A percentile compares a stretch with the other conserved stretches of the same genome.
phyloP scores from a whole-genome alignment of 37 sponge, comb jelly and placozoan genomes.

The Spongia lamella region DNA sequence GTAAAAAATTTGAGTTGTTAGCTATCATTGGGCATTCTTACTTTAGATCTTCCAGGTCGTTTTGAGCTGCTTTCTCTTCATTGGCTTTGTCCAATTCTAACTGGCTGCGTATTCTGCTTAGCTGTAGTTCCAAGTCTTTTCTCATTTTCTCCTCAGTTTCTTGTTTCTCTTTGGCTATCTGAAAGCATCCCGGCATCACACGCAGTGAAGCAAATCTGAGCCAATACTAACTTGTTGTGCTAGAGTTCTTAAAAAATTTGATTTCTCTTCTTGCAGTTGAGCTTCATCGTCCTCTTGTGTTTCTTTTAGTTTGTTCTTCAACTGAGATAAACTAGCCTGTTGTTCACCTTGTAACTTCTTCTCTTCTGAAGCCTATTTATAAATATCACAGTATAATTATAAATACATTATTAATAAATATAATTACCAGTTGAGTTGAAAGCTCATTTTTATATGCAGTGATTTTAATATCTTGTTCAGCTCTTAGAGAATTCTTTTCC shows the following conservation, averaged over 20 bases:
- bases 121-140: background rate
- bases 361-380: too few relatives aligned
- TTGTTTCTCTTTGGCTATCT: slow-evolving; percentile 4
- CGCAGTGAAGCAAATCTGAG: too few relatives aligned
- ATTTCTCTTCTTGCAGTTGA: slow-evolving; percentile 49
- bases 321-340: background rate
- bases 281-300: slow-evolving; percentile 75
- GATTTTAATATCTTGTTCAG: background rate
- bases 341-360: background rate
- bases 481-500: background rate
- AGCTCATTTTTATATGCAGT: slow-evolving; percentile 1
- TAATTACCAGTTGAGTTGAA: too few relatives aligned
- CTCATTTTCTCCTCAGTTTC: slow-evolving; percentile 5
- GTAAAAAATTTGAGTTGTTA: too few relatives aligned
- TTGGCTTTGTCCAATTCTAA: background rate
- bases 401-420: too few relatives aligned
- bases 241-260: slow-evolving; percentile 43
- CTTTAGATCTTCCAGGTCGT: too few relatives aligned
- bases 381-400: too few relatives aligned
- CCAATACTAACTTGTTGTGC: slow-evolving; percentile 64
- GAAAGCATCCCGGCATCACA: too few relatives aligned
- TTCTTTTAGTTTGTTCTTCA: slow-evolving; percentile 38
- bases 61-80: slow-evolving; percentile 3
- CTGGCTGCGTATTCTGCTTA: background rate
- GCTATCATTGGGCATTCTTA: too few relatives aligned